Base-by-base conservation (phyloP, 2,888 invertebrate species). In the Auanema sp. region DNA sequence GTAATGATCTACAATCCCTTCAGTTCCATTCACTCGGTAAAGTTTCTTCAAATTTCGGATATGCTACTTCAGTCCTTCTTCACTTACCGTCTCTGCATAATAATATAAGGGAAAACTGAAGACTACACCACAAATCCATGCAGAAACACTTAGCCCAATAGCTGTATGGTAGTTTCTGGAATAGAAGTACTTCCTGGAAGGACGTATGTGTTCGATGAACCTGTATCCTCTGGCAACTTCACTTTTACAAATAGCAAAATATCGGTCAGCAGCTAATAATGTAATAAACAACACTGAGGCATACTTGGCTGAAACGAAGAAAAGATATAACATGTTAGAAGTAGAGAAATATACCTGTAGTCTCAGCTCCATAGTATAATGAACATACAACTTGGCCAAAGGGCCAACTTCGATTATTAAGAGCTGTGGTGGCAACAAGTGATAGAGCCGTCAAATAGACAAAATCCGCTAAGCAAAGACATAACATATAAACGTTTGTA, bases 351-450 rank as follows among this genome's bases (percentile, higher is more conserved):
- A 53, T 54, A 77, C 81, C 81, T 3, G 82, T 82, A 0, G 78
- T 78, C 63, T 82, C 82, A 1, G 79, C 80, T 23, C 82, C 82
- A 52, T 82, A 81, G 44, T 79, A 82, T 14, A 77, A 43, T 58
- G 76, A 77, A 66, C 82, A 82, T 57, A 81, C 58, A 18, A 70
- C 52, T 14, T 65, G 63, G n/a, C 80, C 79, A 58, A 82, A 82
- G 25, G 81, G 81, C 82, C 82, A 82, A 42, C 75, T 78, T 51
- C 79, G 80, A 58, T 79, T 74, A 58, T 72, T 82, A 47, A 83
- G 55, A 50, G 80, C 79, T 18, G 82, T 81, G 41, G 80, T 80
- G 0, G 81, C 82, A 4, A 82, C 82, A 12, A 82, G 60, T 2
- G 71, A 71, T 54, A 82, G 60, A 60, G 81, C 81, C 25, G 75